Evolutionary conservation across 2,113 vertebrate genomes (phyloP), one percentile per base, ranked within the genome.

Genomic region (Telmatochromis sp.): DNA sequence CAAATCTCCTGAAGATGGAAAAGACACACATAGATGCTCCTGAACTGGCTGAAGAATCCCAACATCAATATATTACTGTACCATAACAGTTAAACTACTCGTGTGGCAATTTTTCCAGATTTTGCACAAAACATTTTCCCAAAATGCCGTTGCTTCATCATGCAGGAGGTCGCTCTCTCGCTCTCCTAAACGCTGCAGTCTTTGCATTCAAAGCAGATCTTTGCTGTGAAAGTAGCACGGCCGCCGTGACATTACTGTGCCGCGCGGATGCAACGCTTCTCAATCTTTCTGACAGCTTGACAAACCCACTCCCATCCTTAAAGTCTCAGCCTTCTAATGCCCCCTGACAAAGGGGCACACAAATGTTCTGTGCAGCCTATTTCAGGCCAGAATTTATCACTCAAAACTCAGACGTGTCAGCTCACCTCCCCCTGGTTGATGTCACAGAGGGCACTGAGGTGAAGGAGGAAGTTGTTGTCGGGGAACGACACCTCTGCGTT

Each of bases 401-500:
- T 79, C 58, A 65, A n/a, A 84, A 89, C 68, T 65, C 90, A 89
- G 89, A 33, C 81, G 42, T 71, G 86, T 93, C 87, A 28, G 50
- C 97, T 97, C 95, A 99, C 98, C 98, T 99, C 98, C 94, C 98
- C 98, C 47, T 97, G 96, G 89, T 93, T 90, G 79, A 99, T 98
- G 94, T 99, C 98, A 92, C 96, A 95, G 80, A 99, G 95, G 80
- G 98, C 98, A 0, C 95, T 97, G 90, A 99, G 97, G 89, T 99
- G 98, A 84, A 99, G 97, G 83, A 98, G 96, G 93, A 98, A 99
- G 89, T 99, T 99, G 96, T 98, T 99, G 87, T 99, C 97, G 0
- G 98, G 98, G 94, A 99, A 99, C 21, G 98, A 98, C 0, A 97
- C 98, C 95, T 99, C 99, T 0, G 98, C 97, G 1, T 99, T 99